These are phyloP conservation scores for Conistra vaccinii DNA, from an alignment of 2,888 invertebrate genomes.

Conservation along the genomic window DNA sequence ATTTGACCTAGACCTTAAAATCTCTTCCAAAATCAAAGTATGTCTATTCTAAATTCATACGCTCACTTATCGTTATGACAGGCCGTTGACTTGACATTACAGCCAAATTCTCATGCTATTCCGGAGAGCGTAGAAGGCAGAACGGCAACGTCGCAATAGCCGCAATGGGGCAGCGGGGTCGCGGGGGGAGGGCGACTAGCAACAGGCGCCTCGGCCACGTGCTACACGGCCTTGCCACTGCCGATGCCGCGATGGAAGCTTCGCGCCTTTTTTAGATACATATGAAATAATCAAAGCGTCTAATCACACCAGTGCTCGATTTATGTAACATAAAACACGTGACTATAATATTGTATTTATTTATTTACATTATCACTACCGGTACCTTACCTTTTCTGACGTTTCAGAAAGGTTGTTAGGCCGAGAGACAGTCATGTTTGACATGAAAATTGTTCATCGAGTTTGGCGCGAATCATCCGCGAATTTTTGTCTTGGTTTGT, in stretches of 20 bases:
- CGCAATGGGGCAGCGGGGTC: conserved; percentile 63
- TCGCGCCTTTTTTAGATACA: conserved; percentile 87
- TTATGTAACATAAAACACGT: conserved; percentile 48
- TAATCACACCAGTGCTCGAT: conserved; percentile 50
- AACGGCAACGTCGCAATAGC: conserved; percentile 86
- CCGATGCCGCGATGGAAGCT: conserved; percentile 81
- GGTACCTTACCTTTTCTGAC: conserved; percentile 9
- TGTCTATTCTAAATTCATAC: conserved; percentile 53
- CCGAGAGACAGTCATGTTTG: not conserved
- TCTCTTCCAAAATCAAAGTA: conserved; percentile 25
- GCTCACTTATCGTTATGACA: conserved; percentile 66
- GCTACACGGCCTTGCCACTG: conserved; percentile 87
- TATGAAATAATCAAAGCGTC: conserved; percentile 67
- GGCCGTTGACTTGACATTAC: conserved; percentile 75
- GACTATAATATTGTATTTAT: conserved; percentile 32
- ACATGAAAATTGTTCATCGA: conserved; percentile 27
- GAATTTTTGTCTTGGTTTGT: conserved; percentile 51
- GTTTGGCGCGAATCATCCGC: conserved; percentile 16
- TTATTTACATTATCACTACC: conserved; percentile 33
- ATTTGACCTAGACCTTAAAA: conserved; percentile 16
- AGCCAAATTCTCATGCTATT: conserved; percentile 78
- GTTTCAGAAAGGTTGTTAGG: conserved; percentile 7
- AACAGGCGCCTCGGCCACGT: conserved; percentile 89
- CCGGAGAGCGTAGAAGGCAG: conserved; percentile 73
- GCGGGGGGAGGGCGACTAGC: conserved; percentile 78